A percentile compares a stretch with the other conserved stretches of the same genome.
phyloP scores from a whole-genome alignment of 2,113 vertebrate genomes.

The Lagenorhynchus albirostris region DNA sequence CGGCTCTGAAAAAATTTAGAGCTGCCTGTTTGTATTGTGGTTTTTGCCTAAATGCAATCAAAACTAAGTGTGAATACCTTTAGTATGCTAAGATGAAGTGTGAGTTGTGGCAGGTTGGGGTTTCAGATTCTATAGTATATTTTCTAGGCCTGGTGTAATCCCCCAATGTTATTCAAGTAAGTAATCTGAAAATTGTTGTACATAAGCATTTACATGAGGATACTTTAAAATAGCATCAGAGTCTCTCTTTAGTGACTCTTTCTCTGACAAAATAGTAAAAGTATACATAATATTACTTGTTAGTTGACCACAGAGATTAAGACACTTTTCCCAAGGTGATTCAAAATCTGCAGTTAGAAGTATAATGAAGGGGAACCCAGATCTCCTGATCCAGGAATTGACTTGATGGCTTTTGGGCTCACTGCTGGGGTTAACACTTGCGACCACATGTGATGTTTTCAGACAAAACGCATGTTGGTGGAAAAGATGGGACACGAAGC shows the following conservation, averaged over 20 bases:
- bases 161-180: background rate
- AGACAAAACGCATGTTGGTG: conserved; percentile 98
- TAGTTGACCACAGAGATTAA: background rate
- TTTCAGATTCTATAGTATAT: background rate
- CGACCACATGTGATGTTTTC: background rate
- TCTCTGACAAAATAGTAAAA: background rate
- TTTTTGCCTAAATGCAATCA: background rate
- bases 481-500: conserved; percentile 98
- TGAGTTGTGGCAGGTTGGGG: background rate
- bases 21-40: background rate
- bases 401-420: background rate
- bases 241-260: background rate
- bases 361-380: background rate
- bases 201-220: background rate
- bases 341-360: background rate
- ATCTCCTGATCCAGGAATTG: background rate
- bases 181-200: background rate
- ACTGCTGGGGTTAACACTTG: background rate
- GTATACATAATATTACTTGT: background rate
- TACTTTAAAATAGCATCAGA: background rate
- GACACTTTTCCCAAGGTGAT: background rate
- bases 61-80: background rate
- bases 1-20: background rate
- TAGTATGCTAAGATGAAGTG: background rate
- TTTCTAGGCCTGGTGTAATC: background rate